Evolutionary conservation across 2,113 vertebrate species (phyloP).

Genomic region (Tichodroma muraria): DNA sequence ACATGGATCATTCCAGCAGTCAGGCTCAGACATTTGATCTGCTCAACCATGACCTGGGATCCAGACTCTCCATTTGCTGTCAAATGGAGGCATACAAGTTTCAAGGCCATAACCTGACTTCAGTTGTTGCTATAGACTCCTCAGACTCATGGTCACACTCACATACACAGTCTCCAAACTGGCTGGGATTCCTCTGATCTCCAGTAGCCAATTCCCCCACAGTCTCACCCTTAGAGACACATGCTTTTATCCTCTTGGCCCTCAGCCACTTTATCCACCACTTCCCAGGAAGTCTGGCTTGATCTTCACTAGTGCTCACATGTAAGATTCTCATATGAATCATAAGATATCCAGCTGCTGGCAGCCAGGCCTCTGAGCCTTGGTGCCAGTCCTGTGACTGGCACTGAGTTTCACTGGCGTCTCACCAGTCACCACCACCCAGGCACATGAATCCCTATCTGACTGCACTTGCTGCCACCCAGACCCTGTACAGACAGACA

Average conservation of each 20-base stretch:
- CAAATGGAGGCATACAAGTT: background rate
- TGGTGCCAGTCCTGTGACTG: background rate
- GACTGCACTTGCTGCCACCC: background rate
- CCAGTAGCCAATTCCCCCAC: background rate
- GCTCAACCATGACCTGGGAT: background rate
- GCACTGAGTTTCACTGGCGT: background rate
- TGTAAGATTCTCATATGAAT: fast-evolving
- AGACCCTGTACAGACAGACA: background rate
- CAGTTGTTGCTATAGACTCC: background rate
- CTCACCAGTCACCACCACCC: background rate
- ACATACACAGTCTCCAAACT: background rate
- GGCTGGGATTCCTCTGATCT: background rate
- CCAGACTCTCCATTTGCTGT: background rate
- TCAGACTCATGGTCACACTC: background rate
- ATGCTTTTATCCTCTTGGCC: too few relatives aligned
- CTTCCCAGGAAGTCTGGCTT: fast-evolving
- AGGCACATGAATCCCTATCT: background rate
- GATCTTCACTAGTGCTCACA: background rate
- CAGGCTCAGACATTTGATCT: background rate
- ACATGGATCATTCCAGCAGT: background rate
- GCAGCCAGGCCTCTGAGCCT: background rate
- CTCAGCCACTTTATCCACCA: background rate
- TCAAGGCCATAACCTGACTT: background rate
- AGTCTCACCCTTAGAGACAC: background rate
- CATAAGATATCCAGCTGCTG: background rate